Conservation (phyloP, 2,797 vertebrate genomes). For the Siniperca undulata region DNA sequence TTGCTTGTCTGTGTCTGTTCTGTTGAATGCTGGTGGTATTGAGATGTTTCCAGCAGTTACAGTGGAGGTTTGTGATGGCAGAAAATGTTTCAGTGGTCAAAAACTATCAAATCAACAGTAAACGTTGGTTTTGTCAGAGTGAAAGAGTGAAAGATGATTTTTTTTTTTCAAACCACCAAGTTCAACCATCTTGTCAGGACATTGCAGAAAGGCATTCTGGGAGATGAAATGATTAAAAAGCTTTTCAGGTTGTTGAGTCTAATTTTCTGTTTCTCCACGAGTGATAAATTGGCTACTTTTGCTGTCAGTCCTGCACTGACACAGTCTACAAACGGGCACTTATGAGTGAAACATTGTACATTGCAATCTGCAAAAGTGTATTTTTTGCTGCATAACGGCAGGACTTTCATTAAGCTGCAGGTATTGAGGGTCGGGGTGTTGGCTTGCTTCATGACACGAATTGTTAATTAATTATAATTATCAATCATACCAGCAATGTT, state of each 20-base stretch:
- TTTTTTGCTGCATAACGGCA: not conserved
- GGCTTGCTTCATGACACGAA: not conserved
- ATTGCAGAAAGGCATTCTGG: not conserved
- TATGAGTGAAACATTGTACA: not conserved
- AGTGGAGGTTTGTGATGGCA: not conserved
- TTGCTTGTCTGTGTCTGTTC: too few species aligned
- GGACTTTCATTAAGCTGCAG: not conserved
- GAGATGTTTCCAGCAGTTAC: not conserved
- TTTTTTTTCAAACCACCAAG: not conserved
- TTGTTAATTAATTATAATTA: too few species aligned
- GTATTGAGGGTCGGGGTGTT: not conserved
- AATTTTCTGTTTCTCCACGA: not conserved
- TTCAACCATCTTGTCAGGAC: not conserved
- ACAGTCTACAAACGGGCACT: not conserved
- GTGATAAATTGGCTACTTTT: constrained; percentile 8
- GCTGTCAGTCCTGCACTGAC: not conserved
- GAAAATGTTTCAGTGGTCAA: not conserved
- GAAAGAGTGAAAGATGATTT: not conserved
- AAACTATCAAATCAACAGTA: not conserved
- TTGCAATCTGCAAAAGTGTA: not conserved
- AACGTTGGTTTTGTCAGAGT: not conserved
- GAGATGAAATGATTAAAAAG: constrained; percentile 17
- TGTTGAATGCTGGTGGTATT: not conserved
- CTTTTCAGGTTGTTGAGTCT: constrained; percentile 16
- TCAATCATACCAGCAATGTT: too few species aligned